Conservation (phyloP, 2,888 invertebrate species). For the Coronaproctus castanopsis region DNA sequence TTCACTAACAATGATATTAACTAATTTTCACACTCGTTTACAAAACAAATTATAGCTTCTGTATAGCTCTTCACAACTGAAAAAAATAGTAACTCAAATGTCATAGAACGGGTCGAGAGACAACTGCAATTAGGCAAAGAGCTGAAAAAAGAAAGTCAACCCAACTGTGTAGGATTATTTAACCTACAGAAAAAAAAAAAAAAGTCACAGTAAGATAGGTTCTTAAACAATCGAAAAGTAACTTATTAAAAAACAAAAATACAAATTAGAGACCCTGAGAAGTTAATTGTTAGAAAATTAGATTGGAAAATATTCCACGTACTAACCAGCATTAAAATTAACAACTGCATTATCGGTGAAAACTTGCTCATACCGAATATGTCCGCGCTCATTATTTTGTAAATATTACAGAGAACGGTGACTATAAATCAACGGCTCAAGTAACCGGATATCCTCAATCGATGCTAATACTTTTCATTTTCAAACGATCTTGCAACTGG, state of each 20-base stretch:
- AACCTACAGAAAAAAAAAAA: background rate
- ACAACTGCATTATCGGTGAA: background rate
- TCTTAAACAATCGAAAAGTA: background rate
- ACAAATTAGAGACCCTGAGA: background rate
- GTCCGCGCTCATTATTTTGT: background rate
- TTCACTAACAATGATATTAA: background rate
- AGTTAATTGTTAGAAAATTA: background rate
- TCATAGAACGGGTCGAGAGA: background rate
- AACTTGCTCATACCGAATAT: background rate
- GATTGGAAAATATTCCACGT: background rate
- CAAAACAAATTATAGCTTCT: background rate
- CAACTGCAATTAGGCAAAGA: background rate
- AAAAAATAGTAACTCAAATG: background rate
- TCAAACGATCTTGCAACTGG: background rate
- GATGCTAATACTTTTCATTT: background rate
- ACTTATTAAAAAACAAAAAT: background rate
- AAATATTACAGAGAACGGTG: background rate
- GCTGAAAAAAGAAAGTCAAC: background rate
- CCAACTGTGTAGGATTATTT: background rate
- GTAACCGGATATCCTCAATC: background rate
- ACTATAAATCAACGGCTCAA: background rate
- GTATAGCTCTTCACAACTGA: background rate
- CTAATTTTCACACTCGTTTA: background rate
- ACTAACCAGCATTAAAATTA: background rate
- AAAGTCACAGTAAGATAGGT: background rate